A percentile compares a stretch with the other conserved stretches of the same genome.
phyloP scores from a whole-genome alignment of 2,888 invertebrate species.

The Dasypolia templi region DNA sequence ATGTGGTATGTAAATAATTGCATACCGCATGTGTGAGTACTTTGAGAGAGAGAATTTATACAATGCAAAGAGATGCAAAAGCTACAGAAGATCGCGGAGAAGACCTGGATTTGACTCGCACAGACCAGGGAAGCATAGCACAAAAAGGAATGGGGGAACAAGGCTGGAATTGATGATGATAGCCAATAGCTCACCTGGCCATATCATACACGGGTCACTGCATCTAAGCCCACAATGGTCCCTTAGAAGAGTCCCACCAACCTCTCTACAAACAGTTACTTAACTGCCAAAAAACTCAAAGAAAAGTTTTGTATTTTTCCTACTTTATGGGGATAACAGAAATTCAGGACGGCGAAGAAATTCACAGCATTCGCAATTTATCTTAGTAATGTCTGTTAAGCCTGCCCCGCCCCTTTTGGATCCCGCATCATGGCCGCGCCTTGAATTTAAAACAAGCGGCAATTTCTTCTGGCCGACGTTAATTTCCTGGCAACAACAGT shows the following conservation, averaged over 20 bases:
- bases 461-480: constrained; percentile 78
- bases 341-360: constrained; percentile 69
- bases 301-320: constrained; percentile 72
- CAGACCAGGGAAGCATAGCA: neutral
- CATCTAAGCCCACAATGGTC: neutral
- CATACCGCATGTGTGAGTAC: too few species aligned
- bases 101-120: neutral
- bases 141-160: neutral
- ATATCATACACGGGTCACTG: neutral
- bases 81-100: neutral
- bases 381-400: constrained; percentile 85
- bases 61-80: too few species aligned
- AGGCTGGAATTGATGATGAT: neutral
- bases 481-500: constrained; percentile 81
- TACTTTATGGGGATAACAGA: constrained; percentile 81
- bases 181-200: neutral
- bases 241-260: neutral
- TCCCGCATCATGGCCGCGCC: constrained; percentile 76
- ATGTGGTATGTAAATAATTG: too few species aligned
- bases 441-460: constrained; percentile 81
- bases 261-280: constrained; percentile 2
- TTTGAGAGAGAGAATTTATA: too few species aligned
- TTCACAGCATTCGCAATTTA: constrained; percentile 82
- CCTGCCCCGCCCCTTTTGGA: constrained; percentile 86
- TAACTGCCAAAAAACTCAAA: constrained; percentile 26